phyloP scores from a whole-genome alignment of 1,140 invertebrate species.

The Popillia japonica region DNA sequence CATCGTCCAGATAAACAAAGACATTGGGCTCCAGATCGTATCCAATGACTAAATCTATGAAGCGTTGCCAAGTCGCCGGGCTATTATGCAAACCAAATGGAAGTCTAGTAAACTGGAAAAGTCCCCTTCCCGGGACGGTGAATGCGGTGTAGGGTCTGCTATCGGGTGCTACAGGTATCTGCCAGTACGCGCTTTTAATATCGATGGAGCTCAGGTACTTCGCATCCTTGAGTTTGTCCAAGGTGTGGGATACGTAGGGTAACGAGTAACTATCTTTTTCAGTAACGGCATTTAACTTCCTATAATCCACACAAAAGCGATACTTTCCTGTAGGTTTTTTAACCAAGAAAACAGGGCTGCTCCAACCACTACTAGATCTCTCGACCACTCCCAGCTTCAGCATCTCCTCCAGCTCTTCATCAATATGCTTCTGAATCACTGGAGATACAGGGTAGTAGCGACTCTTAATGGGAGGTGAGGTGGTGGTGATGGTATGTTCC shows the following conservation, averaged over 20 bases:
- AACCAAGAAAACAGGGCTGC: too few relatives aligned
- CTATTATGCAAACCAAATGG: conserved; percentile 58
- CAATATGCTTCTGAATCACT: too few relatives aligned
- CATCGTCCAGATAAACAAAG: too few relatives aligned
- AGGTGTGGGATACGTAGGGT: background rate
- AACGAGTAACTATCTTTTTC: conserved; percentile 3
- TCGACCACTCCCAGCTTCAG: too few relatives aligned
- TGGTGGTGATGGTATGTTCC: too few relatives aligned
- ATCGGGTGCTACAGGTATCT: background rate
- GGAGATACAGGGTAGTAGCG: too few relatives aligned
- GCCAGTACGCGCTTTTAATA: conserved; percentile 7
- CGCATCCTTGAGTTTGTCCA: background rate
- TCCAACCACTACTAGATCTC: too few relatives aligned
- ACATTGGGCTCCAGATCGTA: conserved; percentile 56
- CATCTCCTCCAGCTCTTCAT: too few relatives aligned
- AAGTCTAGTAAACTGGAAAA: conserved; percentile 54
- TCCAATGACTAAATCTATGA: conserved; percentile 48
- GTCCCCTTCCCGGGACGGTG: conserved; percentile 47
- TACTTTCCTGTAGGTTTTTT: too few relatives aligned
- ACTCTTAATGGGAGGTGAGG: too few relatives aligned
- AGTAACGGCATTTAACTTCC: conserved; percentile 16
- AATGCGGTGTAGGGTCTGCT: background rate
- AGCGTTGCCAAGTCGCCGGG: conserved; percentile 50
- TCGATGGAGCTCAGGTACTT: conserved; percentile 2
- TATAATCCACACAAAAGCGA: conserved; percentile 31